phyloP scores from a whole-genome alignment of 2,797 vertebrate species.

The Varecia variegata region DNA sequence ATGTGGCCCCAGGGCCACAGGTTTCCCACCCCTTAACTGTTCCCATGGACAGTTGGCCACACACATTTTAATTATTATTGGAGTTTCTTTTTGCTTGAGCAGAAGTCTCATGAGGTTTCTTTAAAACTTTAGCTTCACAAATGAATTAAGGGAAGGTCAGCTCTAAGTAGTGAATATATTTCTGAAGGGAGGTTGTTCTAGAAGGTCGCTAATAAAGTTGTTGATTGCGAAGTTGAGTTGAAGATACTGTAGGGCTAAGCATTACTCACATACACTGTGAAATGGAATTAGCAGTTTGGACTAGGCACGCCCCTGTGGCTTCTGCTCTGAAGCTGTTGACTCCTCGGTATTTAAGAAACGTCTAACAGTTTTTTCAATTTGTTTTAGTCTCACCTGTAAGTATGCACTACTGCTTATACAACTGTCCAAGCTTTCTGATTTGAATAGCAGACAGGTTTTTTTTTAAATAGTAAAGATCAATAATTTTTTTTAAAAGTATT shows the following conservation, averaged over 20 bases:
- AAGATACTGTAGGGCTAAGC: neutral
- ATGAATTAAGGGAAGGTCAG: neutral
- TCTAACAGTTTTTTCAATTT: neutral
- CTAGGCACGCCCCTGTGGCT: neutral
- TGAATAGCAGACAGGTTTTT: neutral
- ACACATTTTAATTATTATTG: neutral
- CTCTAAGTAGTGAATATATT: neutral
- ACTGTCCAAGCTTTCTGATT: neutral
- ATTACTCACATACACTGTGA: neutral
- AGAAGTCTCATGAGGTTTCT: neutral
- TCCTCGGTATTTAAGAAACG: neutral
- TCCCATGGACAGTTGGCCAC: neutral
- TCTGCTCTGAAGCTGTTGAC: neutral
- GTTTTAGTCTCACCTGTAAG: neutral
- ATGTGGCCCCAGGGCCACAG: too few relatives aligned
- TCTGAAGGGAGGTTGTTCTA: neutral
- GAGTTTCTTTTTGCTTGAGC: conserved; percentile 11
- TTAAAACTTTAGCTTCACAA: conserved; percentile 26
- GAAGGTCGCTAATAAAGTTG: neutral
- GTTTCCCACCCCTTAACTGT: neutral
- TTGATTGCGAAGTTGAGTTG: neutral
- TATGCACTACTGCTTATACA: neutral
- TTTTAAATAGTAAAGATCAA: neutral
- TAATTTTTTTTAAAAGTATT: neutral
- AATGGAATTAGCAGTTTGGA: neutral